Conservation (phyloP, 2,113 vertebrate genomes). For the Ictalurus furcatus region DNA sequence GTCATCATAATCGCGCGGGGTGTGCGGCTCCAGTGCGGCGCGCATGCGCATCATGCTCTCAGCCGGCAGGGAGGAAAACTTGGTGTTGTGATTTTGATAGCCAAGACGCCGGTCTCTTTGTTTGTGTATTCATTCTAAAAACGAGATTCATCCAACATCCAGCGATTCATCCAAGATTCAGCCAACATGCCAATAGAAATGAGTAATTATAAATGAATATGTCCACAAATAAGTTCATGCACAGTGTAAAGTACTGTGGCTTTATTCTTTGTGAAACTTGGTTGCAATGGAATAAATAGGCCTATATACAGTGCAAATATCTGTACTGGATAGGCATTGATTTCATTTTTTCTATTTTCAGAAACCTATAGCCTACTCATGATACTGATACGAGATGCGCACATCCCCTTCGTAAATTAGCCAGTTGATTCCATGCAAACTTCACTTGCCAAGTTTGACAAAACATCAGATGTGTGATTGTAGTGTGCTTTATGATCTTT, state of each 20-base stretch:
- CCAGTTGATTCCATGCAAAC: not conserved
- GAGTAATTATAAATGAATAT: not conserved
- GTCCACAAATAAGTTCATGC: not conserved
- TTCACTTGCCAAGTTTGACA: not conserved
- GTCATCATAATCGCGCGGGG: conserved; percentile 55
- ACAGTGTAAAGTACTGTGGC: not conserved
- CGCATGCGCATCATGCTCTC: conserved; percentile 66
- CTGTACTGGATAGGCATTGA: not conserved
- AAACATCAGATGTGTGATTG: not conserved
- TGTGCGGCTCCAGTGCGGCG: conserved; percentile 59
- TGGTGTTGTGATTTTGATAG: conserved; percentile 5
- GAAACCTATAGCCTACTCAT: not conserved
- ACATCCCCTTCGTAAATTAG: not conserved
- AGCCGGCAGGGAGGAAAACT: conserved; percentile 12
- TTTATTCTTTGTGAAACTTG: not conserved
- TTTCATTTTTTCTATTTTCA: not conserved
- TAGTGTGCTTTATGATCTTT: not conserved
- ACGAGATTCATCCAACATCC: no score
- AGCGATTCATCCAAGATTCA: no score
- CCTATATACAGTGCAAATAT: not conserved
- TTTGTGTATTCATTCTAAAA: not conserved
- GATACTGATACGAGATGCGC: not conserved
- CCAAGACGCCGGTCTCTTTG: not conserved
- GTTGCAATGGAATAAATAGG: not conserved
- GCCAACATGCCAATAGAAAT: not conserved